Base-by-base conservation (phyloP, 2,797 vertebrate genomes). In the Merluccius polli region DNA sequence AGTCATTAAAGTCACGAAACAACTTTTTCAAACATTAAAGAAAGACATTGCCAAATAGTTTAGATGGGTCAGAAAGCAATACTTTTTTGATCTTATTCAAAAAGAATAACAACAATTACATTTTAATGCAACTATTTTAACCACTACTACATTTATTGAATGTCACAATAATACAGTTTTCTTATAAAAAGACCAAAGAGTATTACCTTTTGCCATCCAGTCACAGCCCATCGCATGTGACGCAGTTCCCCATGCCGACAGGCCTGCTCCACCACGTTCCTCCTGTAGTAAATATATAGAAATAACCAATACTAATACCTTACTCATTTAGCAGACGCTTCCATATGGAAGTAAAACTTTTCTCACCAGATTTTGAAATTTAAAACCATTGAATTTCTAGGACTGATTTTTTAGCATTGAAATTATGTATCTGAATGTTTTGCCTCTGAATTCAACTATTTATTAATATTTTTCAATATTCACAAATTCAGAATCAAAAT, bases 161-260 rank as follows among this genome's bases (percentile, higher is more conserved):
- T 10, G 52, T 24, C 0, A 1, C 16, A 9, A 59, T 8, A 9
- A n/a, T n/a, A 59, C 48, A 8, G 21, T 7, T 59, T 7, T 7
- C 69, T 27, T 73, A 52, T 44, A 81, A 4, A 73, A 73, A 33
- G 7, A 33, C 65, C 63, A 71, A 15, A 9, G 29, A 18, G 48
- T 24, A 1, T n/a, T 86, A 99, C 97, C 96, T 95, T 78, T 81
- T 86, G 93, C 96, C 96, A 98, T 83, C 88, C 90, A 78, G 78
- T 86, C 90, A 97, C 92, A 81, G 94, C 84, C 86, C 81, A 77
- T 72, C 44, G 89, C 84, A 94, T 80, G 81, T 90, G 86, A 80
- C 59, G 77, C 7, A 81, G 82, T 0, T 81, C 83, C 16, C 91
- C 83, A 84, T 93, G 93, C 71, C 0, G 78, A 70, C 74, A 83